A percentile compares a stretch with the other conserved stretches of the same genome.
Evolutionary conservation across 2,888 invertebrate species (phyloP).

Genomic region (Aethes cnicana): DNA sequence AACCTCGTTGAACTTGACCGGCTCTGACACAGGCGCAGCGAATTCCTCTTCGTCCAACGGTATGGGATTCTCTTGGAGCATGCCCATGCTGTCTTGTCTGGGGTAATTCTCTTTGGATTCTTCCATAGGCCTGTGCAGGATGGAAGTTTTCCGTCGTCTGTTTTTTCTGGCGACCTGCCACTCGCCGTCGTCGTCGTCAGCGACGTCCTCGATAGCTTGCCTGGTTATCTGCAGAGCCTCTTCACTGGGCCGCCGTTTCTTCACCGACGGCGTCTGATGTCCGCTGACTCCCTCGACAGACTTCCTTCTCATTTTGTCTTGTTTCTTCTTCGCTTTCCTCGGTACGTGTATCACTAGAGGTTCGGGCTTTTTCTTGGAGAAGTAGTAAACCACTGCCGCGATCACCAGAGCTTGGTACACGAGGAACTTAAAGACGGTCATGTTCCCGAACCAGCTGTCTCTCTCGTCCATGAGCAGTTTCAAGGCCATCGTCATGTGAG

Average conservation of each 20-base stretch:
- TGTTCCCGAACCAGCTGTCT: slow-evolving; percentile 84
- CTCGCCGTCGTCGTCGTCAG: slow-evolving; percentile 71
- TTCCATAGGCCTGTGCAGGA: slow-evolving; percentile 65
- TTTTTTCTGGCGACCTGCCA: slow-evolving; percentile 76
- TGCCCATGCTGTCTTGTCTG: slow-evolving; percentile 62
- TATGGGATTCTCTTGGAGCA: slow-evolving; percentile 75
- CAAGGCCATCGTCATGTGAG: slow-evolving; percentile 83
- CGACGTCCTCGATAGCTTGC: slow-evolving; percentile 82
- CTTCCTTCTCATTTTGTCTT: slow-evolving; percentile 79
- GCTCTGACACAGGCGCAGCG: slow-evolving; percentile 75
- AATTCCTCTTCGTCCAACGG: slow-evolving; percentile 81
- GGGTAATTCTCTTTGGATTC: slow-evolving; percentile 58
- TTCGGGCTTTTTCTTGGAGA: slow-evolving; percentile 68
- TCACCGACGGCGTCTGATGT: slow-evolving; percentile 77
- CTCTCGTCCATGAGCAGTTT: slow-evolving; percentile 83
- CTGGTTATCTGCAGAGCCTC: slow-evolving; percentile 85
- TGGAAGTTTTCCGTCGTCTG: slow-evolving; percentile 73
- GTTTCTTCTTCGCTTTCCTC: slow-evolving; percentile 62
- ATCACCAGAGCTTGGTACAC: slow-evolving; percentile 75
- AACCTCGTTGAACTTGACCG: slow-evolving; percentile 60
- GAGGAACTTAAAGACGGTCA: slow-evolving; percentile 81
- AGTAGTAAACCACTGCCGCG: slow-evolving; percentile 74
- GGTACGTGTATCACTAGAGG: slow-evolving; percentile 53
- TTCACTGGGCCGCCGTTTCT: slow-evolving; percentile 88
- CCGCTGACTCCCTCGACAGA: slow-evolving; percentile 85